A percentile compares a stretch with the other conserved stretches of the same genome.
phyloP scores from a whole-genome alignment of 2,113 vertebrate species.

The Corydoras maculifer region DNA sequence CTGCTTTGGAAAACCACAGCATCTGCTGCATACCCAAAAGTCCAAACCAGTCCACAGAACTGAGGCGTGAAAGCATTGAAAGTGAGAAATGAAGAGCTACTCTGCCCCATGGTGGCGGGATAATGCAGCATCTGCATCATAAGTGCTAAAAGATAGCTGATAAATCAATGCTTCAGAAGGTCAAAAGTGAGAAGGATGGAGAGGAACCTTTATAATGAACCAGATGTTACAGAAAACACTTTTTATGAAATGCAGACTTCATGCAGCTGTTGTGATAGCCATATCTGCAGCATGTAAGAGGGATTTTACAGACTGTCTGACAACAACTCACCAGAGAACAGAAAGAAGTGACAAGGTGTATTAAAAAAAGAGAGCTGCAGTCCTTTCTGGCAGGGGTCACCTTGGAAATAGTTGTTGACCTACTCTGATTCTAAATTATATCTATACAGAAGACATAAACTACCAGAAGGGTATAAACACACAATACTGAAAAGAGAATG shows the following conservation, averaged over 20 bases:
- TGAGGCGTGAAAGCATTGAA: neutral
- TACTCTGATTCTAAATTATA: constrained; percentile 20
- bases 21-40: constrained; percentile 26
- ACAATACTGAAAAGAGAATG: neutral
- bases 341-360: neutral
- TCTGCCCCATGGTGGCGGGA: constrained; percentile 53
- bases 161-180: neutral
- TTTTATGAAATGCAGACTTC: constrained; percentile 1
- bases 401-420: constrained; percentile 1
- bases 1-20: constrained; percentile 12
- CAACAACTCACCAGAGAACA: constrained; percentile 11
- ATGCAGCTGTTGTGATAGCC: constrained; percentile 37
- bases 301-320: constrained; percentile 10
- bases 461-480: neutral
- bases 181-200: neutral
- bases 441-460: neutral
- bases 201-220: constrained; percentile 43
- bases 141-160: neutral
- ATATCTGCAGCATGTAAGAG: constrained; percentile 3
- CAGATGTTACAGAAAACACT: constrained; percentile 37
- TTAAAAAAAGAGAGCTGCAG: neutral
- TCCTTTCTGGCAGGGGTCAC: constrained; percentile 10
- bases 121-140: neutral
- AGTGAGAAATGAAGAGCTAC: constrained; percentile 25
- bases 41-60: constrained; percentile 13